These are phyloP conservation scores for Augochlora pura DNA, from an alignment of 1,140 invertebrate species.

Conservation along the genomic window DNA sequence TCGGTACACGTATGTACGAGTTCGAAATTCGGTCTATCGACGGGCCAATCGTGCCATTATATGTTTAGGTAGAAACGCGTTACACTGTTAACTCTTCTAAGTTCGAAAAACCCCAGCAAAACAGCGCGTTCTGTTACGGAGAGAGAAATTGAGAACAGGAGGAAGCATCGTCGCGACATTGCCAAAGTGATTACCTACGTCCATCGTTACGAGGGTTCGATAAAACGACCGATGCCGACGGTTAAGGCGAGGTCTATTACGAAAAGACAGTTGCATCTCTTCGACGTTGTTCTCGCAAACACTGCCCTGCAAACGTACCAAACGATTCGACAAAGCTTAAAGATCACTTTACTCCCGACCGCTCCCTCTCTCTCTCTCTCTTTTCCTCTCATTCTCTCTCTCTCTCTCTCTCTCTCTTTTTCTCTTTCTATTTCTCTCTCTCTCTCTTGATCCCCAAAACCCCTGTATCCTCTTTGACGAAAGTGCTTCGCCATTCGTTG, in stretches of 20 bases:
- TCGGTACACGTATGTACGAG: constrained; percentile 11
- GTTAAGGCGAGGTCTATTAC: neutral
- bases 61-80: constrained; percentile 39
- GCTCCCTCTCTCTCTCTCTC: no score
- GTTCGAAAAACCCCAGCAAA: neutral
- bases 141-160: neutral
- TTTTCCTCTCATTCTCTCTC: no score
- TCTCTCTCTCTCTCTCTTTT: no score
- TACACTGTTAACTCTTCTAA: neutral
- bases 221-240: neutral
- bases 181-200: constrained; percentile 7
- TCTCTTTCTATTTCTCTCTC: no score
- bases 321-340: constrained; percentile 6
- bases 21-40: constrained; percentile 28
- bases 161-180: neutral
- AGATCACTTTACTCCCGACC: neutral
- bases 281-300: constrained; percentile 31
- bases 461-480: neutral
- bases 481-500: constrained; percentile 9
- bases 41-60: constrained; percentile 48
- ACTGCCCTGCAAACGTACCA: constrained; percentile 25
- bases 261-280: neutral
- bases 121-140: neutral
- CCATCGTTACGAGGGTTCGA: neutral
- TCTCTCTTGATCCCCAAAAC: neutral